Conservation (phyloP, 2,113 vertebrate genomes). For the Bubalus kerabau region DNA sequence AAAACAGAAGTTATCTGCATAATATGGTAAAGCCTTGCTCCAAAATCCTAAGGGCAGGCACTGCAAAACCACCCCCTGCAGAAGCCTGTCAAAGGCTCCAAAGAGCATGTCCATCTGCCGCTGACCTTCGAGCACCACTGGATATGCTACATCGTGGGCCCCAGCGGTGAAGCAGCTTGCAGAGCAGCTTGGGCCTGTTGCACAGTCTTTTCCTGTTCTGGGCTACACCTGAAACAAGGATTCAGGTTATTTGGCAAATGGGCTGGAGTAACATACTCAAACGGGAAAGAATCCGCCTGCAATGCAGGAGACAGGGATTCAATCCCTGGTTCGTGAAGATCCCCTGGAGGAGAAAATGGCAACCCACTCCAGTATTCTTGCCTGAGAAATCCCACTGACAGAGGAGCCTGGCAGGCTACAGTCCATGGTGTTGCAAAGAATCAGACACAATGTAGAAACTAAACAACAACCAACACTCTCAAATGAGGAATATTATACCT, state of each 20-base stretch:
- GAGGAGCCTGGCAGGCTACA: neutral
- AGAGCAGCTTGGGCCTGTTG: neutral
- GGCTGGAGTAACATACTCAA: neutral
- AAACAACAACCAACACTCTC: neutral
- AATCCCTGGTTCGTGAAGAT: neutral
- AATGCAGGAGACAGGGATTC: neutral
- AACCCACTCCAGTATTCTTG: neutral
- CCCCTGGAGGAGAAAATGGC: neutral
- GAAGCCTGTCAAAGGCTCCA: neutral
- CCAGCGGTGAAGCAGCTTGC: neutral
- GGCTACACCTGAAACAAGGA: neutral
- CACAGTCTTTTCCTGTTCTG: neutral
- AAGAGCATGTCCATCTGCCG: neutral
- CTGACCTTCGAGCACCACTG: neutral
- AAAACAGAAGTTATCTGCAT: neutral
- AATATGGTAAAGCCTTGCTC: neutral
- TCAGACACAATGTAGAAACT: neutral
- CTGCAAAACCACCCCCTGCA: neutral
- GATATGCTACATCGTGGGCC: neutral
- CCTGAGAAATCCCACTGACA: neutral
- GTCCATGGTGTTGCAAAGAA: neutral
- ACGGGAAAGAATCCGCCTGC: rapidly evolving
- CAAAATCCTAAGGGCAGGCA: neutral
- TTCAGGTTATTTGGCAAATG: neutral
- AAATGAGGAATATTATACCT: neutral